Base-by-base conservation (phyloP, 2,888 invertebrate species). In the Bursaphelenchus okinawaensis region DNA sequence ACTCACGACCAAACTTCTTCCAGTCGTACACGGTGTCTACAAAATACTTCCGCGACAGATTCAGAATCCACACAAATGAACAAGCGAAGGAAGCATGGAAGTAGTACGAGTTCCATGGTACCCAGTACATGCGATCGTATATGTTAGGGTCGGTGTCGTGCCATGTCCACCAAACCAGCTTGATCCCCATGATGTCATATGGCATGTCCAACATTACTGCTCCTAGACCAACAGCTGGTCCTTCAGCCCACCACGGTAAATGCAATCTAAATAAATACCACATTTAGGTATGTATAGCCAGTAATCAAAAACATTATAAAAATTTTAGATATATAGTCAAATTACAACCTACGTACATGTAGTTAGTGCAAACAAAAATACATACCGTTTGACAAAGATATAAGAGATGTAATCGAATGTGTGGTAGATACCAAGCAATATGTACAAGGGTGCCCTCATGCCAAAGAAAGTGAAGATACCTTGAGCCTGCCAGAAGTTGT, bases 401-500 rank as follows among this genome's bases (percentile, higher is more conserved):
- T 84, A 83, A 7, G 87, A 85, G 9, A 84, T 84, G 80, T 87
- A 87, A 68, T 86, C 84, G 71, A 87, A 86, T 52, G 84, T 83
- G 40, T 86, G 85, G 75, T 87, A 90, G 27, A 90, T 76, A 56
- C 81, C 79, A 7, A 89, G 84, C 52, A 91, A 84, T 58, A 91
- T 89, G 77, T 91, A 89, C 0, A 90, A 82, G 0, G 91, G 90
- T 60, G 90, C 83, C 54, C 90, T 85, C 29, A 87, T 85, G 7
- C 90, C 90, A 22, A 90, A 83, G 66, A 91, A 86, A 69, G 90
- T 89, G 26, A 91, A 82, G 0, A 89, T 88, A 0, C 80, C 80
- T 68, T 80, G 90, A 0, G 90, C 89, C 81, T 91, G 90, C 91
- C 91, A 91, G 83, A 90, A 91, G 82, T 90, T 90, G 84, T 90